Evolutionary conservation across 2,888 invertebrate genomes (phyloP), one percentile per base, ranked within the genome.

Genomic region (Rhagophthalmus giganteus): DNA sequence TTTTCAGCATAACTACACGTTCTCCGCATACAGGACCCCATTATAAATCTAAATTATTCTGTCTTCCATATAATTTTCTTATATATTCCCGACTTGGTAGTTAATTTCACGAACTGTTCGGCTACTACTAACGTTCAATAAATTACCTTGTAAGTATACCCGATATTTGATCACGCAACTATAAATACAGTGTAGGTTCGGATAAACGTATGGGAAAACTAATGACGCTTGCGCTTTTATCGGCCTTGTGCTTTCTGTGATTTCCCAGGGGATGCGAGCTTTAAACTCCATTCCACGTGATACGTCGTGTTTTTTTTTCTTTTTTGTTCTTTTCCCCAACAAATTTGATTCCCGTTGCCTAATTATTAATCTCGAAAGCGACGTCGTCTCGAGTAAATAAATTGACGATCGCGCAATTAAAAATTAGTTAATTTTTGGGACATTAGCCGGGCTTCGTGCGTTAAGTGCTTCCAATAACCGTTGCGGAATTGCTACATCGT

Each of bases 211-310:
- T 24, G 16, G 33, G 45, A 45, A 45, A 45, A 45, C 45, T 56
- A 56, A 56, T 54, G 53, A 50, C 45, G 50, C 50, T 53, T 53
- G 56, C 53, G 53, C 56, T 53, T 54, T 56, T 56, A 26, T 47
- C 50, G 24, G 46, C 39, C 40, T 41, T 20, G 32, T 25, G 47
- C 50, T 56, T 50, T 49, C 44, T 38, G 24, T 56, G 47, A 56
- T 56, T 56, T 56, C 56, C 56, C 56, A 20, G 13, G 56, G 39
- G 56, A 39, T 34, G 32, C n/a, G 25, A 33, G 44, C 40, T 55
- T 46, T 48, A 53, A 53, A 44, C 26, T 20, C 20, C 20, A 20
- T 32, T 15, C 20, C 20, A 20, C 7, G 20, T 20, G 7, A n/a
- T n/a, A n/a, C n/a, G n/a, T 20, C 7, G 20, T 20, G 20, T 5